Conservation (phyloP, 2,113 vertebrate species). For the Ciconia boyciana region DNA sequence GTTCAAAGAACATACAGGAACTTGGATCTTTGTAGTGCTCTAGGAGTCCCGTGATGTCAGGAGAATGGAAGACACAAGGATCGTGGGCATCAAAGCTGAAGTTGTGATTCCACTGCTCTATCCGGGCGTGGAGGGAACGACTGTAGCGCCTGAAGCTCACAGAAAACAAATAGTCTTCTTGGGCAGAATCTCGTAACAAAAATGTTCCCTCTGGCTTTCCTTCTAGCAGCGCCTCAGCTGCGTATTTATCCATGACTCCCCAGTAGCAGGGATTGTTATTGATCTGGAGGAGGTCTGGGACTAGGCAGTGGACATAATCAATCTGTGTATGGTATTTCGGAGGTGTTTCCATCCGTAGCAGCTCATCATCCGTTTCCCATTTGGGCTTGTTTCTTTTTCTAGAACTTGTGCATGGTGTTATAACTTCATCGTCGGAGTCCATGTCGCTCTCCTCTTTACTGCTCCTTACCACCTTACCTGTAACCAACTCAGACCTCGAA, state of each 20-base stretch:
- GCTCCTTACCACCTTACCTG: constrained; percentile 49
- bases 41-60: constrained; percentile 90
- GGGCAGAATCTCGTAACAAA: constrained; percentile 91
- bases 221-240: constrained; percentile 92
- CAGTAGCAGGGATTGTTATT: constrained; percentile 96
- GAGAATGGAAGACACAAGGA: constrained; percentile 93
- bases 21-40: constrained; percentile 94
- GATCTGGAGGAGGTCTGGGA: constrained; percentile 96
- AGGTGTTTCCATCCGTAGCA: constrained; percentile 70
- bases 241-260: constrained; percentile 94
- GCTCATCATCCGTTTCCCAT: constrained; percentile 76
- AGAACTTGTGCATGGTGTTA: constrained; percentile 73
- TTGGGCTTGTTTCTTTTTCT: constrained; percentile 82
- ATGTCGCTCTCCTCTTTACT: constrained; percentile 84
- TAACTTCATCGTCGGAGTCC: constrained; percentile 79
- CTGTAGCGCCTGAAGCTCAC: constrained; percentile 97
- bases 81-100: constrained; percentile 97
- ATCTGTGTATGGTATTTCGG: constrained; percentile 81
- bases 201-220: constrained; percentile 96
- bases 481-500: constrained; percentile 14
- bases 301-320: constrained; percentile 86
- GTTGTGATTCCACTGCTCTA: constrained; percentile 94
- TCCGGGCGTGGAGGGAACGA: constrained; percentile 93
- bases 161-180: constrained; percentile 95
- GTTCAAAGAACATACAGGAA: constrained; percentile 97